Conservation (phyloP, 2,797 vertebrate genomes). For the Acanthurus leucopareius region DNA sequence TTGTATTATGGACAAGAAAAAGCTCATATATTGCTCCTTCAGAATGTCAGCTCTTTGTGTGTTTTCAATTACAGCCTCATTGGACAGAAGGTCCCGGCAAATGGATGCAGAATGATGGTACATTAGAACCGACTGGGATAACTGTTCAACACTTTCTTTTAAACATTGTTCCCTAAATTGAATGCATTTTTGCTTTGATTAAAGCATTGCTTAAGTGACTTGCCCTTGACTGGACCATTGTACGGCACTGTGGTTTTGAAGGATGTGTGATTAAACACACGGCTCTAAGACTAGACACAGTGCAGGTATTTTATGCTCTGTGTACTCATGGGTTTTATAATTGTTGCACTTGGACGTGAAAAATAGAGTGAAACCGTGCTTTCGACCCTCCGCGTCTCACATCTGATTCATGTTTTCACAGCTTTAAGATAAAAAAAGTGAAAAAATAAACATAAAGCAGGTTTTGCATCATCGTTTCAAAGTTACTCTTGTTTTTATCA, state of each 20-base stretch:
- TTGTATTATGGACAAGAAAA: conserved; percentile 47
- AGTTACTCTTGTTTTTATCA: not conserved
- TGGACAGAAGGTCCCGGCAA: conserved; percentile 61
- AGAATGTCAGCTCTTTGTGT: conserved; percentile 59
- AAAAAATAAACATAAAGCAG: conserved; percentile 25
- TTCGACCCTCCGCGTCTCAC: conserved; percentile 1
- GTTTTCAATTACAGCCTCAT: conserved; percentile 64
- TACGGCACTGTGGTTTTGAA: conserved; percentile 47
- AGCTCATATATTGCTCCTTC: conserved; percentile 40
- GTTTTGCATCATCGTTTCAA: conserved; percentile 24
- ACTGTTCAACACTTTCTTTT: conserved; percentile 5
- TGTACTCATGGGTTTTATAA: conserved; percentile 31
- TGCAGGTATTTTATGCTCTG: conserved; percentile 53
- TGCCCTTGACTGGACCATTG: conserved; percentile 77
- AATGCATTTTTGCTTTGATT: conserved; percentile 76
- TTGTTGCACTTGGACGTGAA: conserved; percentile 31
- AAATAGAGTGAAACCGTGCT: conserved; percentile 29
- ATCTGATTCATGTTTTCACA: conserved; percentile 17
- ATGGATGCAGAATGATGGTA: conserved; percentile 36
- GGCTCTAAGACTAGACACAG: conserved; percentile 50
- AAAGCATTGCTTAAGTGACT: conserved; percentile 68
- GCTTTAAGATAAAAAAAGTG: conserved; percentile 22
- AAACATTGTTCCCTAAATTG: conserved; percentile 69
- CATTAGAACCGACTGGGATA: conserved; percentile 18
- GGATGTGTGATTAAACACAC: conserved; percentile 70